These are phyloP conservation scores for Dicroscelio sp. DNA, from an alignment of 2,888 invertebrate species.

Conservation along the genomic window DNA sequence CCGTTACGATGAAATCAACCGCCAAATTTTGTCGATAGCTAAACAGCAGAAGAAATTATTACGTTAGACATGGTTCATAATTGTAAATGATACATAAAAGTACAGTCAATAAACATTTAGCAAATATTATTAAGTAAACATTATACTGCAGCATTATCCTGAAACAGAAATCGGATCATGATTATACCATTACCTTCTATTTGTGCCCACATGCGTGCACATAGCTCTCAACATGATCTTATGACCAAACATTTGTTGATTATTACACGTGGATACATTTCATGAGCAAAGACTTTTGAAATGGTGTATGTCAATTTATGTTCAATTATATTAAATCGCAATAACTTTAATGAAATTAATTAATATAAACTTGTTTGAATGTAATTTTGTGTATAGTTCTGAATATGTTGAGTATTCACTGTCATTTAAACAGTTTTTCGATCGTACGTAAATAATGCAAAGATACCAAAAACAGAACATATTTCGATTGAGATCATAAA, in stretches of 20 bases:
- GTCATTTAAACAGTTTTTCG: no score
- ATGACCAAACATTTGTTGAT: neutral
- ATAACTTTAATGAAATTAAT: no score
- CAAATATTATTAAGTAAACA: conserved; percentile 73
- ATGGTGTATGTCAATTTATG: no score
- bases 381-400: no score
- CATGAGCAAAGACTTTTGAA: no score
- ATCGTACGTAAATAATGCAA: no score
- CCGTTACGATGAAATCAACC: conserved; percentile 96
- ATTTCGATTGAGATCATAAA: no score
- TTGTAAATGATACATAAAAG: conserved; percentile 14
- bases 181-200: conserved; percentile 70
- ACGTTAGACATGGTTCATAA: conserved; percentile 91
- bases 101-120: conserved; percentile 51
- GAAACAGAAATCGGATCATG: conserved; percentile 90
- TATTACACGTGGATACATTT: neutral
- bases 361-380: no score
- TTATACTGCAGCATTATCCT: conserved; percentile 86
- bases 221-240: neutral
- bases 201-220: conserved; percentile 11
- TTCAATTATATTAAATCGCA: no score
- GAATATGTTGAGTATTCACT: no score
- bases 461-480: no score
- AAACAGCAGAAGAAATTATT: conserved; percentile 92
- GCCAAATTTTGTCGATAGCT: conserved; percentile 98